A percentile compares a stretch with the other conserved stretches of the same genome.
Conservation (phyloP, 1,140 invertebrate genomes). For the Thrips palmi region DNA sequence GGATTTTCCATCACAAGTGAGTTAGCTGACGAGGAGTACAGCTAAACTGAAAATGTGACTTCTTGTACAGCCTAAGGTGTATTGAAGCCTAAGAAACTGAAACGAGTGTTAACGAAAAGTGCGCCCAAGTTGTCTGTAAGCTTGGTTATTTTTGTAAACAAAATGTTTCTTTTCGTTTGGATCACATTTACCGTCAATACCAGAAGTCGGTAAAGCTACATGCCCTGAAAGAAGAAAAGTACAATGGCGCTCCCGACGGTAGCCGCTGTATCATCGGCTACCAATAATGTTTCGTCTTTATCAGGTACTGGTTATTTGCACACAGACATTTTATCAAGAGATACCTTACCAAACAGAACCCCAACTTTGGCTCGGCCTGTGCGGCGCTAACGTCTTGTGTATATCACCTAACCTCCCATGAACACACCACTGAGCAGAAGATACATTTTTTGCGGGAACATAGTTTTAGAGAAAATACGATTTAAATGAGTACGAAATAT, state of each 20-base stretch:
- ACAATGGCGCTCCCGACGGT: conserved; percentile 14
- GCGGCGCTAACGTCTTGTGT: background rate
- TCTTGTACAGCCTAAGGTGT: background rate
- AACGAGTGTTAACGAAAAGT: background rate
- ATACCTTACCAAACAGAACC: background rate
- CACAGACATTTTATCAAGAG: background rate
- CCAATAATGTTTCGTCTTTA: conserved; percentile 10
- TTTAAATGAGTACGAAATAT: no score
- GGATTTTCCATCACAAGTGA: conserved; percentile 9
- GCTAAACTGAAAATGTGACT: background rate
- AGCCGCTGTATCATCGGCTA: conserved; percentile 13
- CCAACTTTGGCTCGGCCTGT: background rate
- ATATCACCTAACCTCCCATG: no score
- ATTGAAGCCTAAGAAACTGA: background rate
- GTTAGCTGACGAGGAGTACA: conserved; percentile 1
- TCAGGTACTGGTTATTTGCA: conserved; percentile 8
- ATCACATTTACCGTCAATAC: no score
- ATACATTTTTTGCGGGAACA: no score
- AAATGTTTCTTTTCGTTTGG: conserved; percentile 2
- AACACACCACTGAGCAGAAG: no score
- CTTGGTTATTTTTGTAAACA: background rate
- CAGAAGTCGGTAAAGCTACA: conserved; percentile 9
- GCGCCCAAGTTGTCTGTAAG: background rate
- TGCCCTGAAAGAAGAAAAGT: conserved; percentile 11
- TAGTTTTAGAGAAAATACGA: no score